Base-by-base conservation (phyloP, 1,140 invertebrate genomes). In the Micrasema minimum region DNA sequence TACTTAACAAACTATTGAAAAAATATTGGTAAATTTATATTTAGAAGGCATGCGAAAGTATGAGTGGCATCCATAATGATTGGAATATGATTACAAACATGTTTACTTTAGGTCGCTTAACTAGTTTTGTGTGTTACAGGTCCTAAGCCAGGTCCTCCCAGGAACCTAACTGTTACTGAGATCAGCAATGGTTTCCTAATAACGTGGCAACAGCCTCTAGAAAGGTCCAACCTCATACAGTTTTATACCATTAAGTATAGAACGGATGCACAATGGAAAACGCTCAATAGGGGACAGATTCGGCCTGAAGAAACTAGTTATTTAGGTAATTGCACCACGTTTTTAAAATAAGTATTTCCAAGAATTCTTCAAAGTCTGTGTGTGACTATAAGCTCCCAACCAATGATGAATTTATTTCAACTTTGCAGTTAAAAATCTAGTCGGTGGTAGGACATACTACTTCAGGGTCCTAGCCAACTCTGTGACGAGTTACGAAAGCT, bases 161-260 rank as follows among this genome's bases (percentile, higher is more conserved):
- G 90, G 66, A 96, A 97, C 83, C 85, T 97, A 51, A 94, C 94
- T 41, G 92, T 96, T 22, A 91, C 90, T 14, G 93, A 95, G 83
- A 88, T 93, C 61, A 89, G 89, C 77, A 93, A 95, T 80, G 94
- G 94, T 55, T 94, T 94, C 80, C 87, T 96, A 37, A 93, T 97
- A 77, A 90, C 91, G 72, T 97, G 95, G 95, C 89, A 92, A 80
- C 88, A 90, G 65, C 95, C 95, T n/a, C 72, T 90, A 48, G 92
- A 95, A 78, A 87, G 89, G 72, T 87, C 89, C 18, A 87, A 92
- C 75, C 86, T 94, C 18, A 90, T 97, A 71, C 92, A 94, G 80
- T 94, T 95, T 85, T 97, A 97, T 82, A 92, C 92, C 48, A 94
- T 97, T 80, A 94, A 96, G 82, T 96, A 94, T 85, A 90, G 91